Base-by-base conservation (phyloP, 2,888 invertebrate genomes). In the Pyrrhia umbra region DNA sequence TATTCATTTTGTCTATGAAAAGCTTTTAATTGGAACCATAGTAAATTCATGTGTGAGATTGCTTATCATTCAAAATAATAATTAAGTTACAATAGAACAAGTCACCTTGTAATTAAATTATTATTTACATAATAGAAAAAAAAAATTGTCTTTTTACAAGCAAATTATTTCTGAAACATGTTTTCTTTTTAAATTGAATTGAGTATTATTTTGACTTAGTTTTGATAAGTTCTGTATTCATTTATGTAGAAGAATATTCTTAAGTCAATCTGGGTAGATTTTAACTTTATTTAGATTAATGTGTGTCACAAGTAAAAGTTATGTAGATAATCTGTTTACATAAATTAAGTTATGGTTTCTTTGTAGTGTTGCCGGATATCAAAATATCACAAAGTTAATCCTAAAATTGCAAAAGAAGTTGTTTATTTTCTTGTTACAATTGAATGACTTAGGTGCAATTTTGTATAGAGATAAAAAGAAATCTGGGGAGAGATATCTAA, bases 201-300 rank as follows among this genome's bases (percentile, higher is more conserved):
- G 9, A n/a, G 16, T 5, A n/a, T 2, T 23, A 6, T 37, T 37
- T 37, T 3, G 6, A 16, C 15, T n/a, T n/a, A n/a, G n/a, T n/a
- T n/a, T n/a, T n/a, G n/a, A n/a, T n/a, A n/a, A n/a, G n/a, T n/a
- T n/a, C 34, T 34, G 13, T 4, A 1, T n/a, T n/a, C 34, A 0
- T 3, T 3, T n/a, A 5, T 2, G 4, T 5, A 34, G 9, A 30
- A 30, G 30, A 30, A 30, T n/a, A 30, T 30, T 30, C 13, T 3
- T 30, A 13, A 10, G 30, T 30, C 30, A 30, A 13, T 10, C 30
- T 30, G 13, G 9, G 10, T 4, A n/a, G 8, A 16, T 37, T 42
- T 65, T 65, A 55, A 16, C 27, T 42, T 65, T 65, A 55, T 65
- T 47, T 42, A 49, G 42, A 65, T 65, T 20, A 64, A 64, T 54